Evolutionary conservation across 2,113 vertebrate species (phyloP), one percentile per base, ranked within the genome.

Genomic region (Nicator chloris): DNA sequence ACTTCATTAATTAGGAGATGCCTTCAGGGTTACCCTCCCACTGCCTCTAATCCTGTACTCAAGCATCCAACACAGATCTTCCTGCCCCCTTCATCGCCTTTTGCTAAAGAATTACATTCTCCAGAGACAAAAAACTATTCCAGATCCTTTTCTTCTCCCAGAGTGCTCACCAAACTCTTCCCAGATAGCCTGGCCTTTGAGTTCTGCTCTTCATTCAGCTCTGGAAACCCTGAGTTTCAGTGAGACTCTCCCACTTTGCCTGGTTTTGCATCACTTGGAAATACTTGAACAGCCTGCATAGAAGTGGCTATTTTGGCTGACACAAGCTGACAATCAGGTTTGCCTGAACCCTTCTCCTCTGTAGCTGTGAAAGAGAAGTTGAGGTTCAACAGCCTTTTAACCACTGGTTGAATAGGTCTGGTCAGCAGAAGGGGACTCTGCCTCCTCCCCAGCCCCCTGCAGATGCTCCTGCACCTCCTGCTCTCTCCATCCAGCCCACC

Each of bases 21-120:
- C 35, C 79, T 82, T 90, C 44, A 64, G 37, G n/a, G 66, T 60
- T 64, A 30, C n/a, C 24, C 45, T 86, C 15, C 72, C 23, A 65
- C 10, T 63, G 15, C 27, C 19, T 87, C 35, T 51, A 50, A 76
- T 30, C 49, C 51, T 44, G 17, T 39, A 6, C 20, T 82, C 15
- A 30, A 39, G 69, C 30, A 54, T 11, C 10, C 26, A 59, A 2
- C 3, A 5, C 0, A 0, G 21, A 35, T 24, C 30, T 64, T 71
- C 44, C 56, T 50, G 7, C 18, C 1, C 6, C 6, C 14, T 47
- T 76, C 35, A 27, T 20, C 4, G 1, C 44, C 20, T 42, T 56
- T 61, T 51, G 33, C 42, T 90, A 27, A 75, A 47, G 11, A 39
- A 31, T 47, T 90, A 35, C 21, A 30, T 64, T 51, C 9, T 80